Evolutionary conservation across 2,113 vertebrate genomes (phyloP).

Genomic region (Chionomys nivalis): DNA sequence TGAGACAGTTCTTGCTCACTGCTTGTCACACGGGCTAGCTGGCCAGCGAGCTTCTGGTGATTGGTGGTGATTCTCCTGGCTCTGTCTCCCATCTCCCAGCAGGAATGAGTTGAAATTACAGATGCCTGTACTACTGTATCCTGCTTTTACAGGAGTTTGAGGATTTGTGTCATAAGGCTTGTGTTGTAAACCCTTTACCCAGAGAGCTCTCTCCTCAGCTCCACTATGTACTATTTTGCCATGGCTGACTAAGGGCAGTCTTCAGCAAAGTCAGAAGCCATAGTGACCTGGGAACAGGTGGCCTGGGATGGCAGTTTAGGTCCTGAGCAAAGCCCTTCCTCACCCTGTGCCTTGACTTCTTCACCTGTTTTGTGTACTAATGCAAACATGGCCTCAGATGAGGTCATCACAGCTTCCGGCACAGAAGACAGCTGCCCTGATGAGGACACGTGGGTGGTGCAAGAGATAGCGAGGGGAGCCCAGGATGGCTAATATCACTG

Average conservation of each 20-base stretch:
- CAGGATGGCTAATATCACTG: neutral
- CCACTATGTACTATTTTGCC: neutral
- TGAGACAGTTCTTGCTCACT: neutral
- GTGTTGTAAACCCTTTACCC: neutral
- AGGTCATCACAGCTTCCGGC: neutral
- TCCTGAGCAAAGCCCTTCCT: neutral
- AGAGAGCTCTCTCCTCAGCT: neutral
- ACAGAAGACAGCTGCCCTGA: neutral
- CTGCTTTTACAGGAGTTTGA: neutral
- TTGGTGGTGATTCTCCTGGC: neutral
- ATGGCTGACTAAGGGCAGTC: neutral
- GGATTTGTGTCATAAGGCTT: neutral
- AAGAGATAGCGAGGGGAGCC: neutral
- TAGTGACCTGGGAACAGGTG: neutral
- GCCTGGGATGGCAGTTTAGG: neutral
- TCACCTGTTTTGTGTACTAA: neutral
- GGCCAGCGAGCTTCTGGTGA: neutral
- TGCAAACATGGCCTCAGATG: rapidly evolving
- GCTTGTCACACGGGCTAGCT: neutral
- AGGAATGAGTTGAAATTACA: neutral
- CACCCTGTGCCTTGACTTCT: neutral
- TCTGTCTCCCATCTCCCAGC: neutral
- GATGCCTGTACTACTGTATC: neutral
- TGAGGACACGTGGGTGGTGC: rapidly evolving
- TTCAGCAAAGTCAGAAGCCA: neutral